Conservation (phyloP, 2,888 invertebrate species). For the Drosophila recens region DNA sequence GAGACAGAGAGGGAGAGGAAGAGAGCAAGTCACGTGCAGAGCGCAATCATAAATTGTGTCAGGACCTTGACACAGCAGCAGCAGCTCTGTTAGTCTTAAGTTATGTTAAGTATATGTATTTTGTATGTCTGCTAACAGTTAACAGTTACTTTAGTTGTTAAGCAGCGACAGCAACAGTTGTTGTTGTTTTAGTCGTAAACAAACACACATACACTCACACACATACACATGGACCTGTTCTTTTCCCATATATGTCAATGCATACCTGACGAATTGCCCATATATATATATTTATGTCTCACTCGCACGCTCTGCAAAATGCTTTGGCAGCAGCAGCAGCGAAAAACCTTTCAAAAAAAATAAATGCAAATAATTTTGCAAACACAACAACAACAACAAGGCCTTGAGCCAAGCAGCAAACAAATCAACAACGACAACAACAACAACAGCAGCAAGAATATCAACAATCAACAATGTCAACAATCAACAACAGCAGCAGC, state of each 20-base stretch:
- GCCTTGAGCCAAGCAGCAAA: conserved; percentile 28
- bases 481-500: conserved; percentile 19
- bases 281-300: conserved; percentile 25
- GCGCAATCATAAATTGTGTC: conserved; percentile 60
- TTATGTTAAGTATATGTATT: conserved; percentile 47
- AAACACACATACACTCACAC: not conserved
- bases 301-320: conserved; percentile 29
- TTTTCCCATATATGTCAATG: conserved; percentile 52
- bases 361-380: conserved; percentile 13
- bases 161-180: conserved; percentile 53
- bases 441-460: conserved; percentile 6
- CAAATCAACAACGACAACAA: conserved; percentile 32
- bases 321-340: conserved; percentile 19
- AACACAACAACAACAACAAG: conserved; percentile 25
- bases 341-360: conserved; percentile 15
- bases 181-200: conserved; percentile 56
- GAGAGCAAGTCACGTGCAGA: conserved; percentile 44
- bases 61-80: conserved; percentile 66
- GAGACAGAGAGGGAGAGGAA: not conserved
- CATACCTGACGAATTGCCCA: conserved; percentile 59
- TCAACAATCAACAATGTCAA: conserved; percentile 11
- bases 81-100: conserved; percentile 50
- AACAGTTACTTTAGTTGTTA: conserved; percentile 45
- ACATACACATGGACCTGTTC: not conserved
- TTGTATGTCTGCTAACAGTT: conserved; percentile 22